Conservation (phyloP, 2,113 vertebrate genomes). For the Octodon degus region DNA sequence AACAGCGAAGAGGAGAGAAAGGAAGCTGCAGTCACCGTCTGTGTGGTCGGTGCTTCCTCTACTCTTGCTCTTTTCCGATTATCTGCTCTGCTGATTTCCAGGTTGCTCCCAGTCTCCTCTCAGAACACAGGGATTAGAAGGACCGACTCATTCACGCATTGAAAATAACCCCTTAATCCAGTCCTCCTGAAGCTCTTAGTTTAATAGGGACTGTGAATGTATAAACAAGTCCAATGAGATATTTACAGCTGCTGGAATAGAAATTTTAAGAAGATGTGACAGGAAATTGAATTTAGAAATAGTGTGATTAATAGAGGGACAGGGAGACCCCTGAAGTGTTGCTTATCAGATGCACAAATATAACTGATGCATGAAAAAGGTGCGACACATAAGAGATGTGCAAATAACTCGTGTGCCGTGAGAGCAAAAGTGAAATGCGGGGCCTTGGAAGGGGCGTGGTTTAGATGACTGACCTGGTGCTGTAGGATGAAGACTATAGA, state of each 20-base stretch:
- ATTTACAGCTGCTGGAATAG: neutral
- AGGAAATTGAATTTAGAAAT: neutral
- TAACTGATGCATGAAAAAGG: neutral
- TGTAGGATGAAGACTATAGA: neutral
- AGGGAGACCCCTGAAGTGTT: neutral
- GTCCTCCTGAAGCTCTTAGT: neutral
- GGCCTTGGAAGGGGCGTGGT: rapidly evolving
- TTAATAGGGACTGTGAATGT: neutral
- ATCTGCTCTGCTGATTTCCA: neutral
- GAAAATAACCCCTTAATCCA: neutral
- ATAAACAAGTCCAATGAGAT: neutral
- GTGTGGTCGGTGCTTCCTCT: rapidly evolving
- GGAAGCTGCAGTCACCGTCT: neutral
- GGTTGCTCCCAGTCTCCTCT: too few species aligned
- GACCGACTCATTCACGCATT: neutral
- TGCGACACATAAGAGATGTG: neutral
- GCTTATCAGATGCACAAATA: neutral
- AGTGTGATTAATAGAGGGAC: too few species aligned
- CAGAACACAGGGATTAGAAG: neutral
- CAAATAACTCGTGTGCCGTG: too few species aligned
- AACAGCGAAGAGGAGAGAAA: neutral
- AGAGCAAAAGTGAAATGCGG: neutral
- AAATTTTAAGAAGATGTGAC: too few species aligned
- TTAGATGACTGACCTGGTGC: neutral
- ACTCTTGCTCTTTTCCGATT: too few species aligned